Percentiles rank a stretch among this genome's conserved stretches.
Evolutionary conservation across 2,888 invertebrate species (phyloP).

Genomic region (Brachypalpus laphriformis): DNA sequence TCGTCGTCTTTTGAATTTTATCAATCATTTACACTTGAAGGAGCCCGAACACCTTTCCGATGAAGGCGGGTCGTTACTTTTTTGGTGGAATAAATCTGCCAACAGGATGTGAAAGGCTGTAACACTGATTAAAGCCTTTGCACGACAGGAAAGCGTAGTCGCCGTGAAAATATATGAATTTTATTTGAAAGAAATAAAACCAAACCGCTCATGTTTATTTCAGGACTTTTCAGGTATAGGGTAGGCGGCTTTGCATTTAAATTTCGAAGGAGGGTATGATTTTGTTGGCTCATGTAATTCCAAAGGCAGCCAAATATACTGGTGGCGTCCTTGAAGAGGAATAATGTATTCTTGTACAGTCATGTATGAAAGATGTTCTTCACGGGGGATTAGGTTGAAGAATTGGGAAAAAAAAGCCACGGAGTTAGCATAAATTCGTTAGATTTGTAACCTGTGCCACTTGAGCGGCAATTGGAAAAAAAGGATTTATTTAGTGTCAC

Average conservation of each 20-base stretch:
- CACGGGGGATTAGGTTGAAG: not conserved
- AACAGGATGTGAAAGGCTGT: conserved; percentile 39
- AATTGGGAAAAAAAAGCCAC: not conserved
- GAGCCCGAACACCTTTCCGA: conserved; percentile 33
- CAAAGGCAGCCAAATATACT: not conserved
- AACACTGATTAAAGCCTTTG: conserved; percentile 51
- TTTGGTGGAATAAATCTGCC: conserved; percentile 40
- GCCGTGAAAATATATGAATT: conserved; percentile 49
- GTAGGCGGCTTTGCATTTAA: conserved; percentile 10
- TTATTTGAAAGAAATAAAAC: conserved; percentile 49
- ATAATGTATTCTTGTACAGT: not conserved
- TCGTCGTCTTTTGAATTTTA: conserved; percentile 51
- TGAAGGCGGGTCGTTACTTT: not conserved
- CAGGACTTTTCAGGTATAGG: not conserved
- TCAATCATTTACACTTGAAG: conserved; percentile 57
- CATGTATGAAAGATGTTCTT: conserved; percentile 4
- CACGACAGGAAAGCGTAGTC: conserved; percentile 5
- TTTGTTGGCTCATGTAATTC: conserved; percentile 38
- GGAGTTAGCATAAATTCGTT: conserved; percentile 22
- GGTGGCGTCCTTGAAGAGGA: not conserved
- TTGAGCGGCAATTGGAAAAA: not conserved
- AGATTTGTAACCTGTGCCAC: not conserved
- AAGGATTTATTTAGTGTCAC: not conserved
- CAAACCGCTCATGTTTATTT: conserved; percentile 56
- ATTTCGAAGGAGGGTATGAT: not conserved